These are phyloP conservation scores for Speoplatyrhinus poulsoni DNA, from an alignment of 2,113 vertebrate genomes.

Conservation along the genomic window DNA sequence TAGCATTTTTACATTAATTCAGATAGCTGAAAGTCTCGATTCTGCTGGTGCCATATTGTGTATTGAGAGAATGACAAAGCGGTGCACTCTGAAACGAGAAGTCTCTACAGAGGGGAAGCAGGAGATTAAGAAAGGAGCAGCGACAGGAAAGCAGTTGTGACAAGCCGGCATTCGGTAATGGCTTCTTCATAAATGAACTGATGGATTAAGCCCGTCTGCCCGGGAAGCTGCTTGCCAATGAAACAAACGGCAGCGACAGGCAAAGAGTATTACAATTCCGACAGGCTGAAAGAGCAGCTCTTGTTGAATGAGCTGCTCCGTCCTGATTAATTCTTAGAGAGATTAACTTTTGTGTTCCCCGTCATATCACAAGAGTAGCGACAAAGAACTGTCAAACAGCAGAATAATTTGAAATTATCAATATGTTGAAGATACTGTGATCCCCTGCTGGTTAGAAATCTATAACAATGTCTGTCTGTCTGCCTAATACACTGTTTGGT, in stretches of 20 bases:
- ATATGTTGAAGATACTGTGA: no score
- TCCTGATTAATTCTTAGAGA: slow-evolving; percentile 18
- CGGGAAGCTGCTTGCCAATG: slow-evolving; percentile 26
- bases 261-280: slow-evolving; percentile 22
- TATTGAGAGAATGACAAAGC: slow-evolving; percentile 11
- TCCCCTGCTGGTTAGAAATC: no score
- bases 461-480: no score
- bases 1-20: slow-evolving; percentile 6
- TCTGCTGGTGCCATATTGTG: slow-evolving; percentile 8
- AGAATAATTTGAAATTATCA: no score
- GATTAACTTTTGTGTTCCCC: background rate
- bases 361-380: background rate
- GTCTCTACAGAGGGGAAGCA: slow-evolving; percentile 25
- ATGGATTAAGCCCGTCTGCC: slow-evolving; percentile 47
- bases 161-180: slow-evolving; percentile 27
- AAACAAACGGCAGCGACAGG: slow-evolving; percentile 9
- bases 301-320: background rate
- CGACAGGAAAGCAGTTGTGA: slow-evolving; percentile 6
- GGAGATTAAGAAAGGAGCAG: background rate
- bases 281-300: slow-evolving; percentile 7
- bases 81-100: slow-evolving; percentile 11
- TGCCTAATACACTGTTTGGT: background rate
- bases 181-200: slow-evolving; percentile 41
- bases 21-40: slow-evolving; percentile 10
- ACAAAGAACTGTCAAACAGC: no score